Evolutionary conservation across 2,888 invertebrate species (phyloP), one percentile per base, ranked within the genome.

Genomic region (Chalcosyrphus nemorum): DNA sequence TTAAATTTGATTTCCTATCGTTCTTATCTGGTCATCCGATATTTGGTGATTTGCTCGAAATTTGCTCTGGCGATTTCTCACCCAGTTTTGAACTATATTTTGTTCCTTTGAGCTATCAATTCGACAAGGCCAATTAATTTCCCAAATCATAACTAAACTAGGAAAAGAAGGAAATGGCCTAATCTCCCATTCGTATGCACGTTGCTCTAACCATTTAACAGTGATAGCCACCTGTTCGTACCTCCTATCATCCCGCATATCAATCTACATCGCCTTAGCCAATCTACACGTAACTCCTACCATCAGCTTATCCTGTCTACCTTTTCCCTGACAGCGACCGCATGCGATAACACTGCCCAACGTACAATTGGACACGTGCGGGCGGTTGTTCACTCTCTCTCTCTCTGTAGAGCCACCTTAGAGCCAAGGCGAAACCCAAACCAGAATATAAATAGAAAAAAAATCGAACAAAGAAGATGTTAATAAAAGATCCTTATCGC

Each of bases 401-500:
- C n/a, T n/a, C n/a, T n/a, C n/a, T 41, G 61, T 45, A 24, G 24
- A n/a, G 4, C 59, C 56, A 72, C 75, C 50, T 72, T 43, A 32
- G 11, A 43, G 6, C 47, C 13, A 61, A 63, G 32, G 35, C 7
- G 38, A 47, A 71, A 13, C 61, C 29, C 24, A 75, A 65, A 72
- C 15, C 54, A 29, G 45, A 59, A 57, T 50, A 63, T 21, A 61
- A 78, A 56, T 35, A 71, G 35, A 47, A 43, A 59, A 70, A 41
- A 71, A 71, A 59, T 65, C 71, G 52, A 77, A 81, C 65, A 81
- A 81, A 70, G 70, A 81, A 65, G 65, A 81, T 81, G 71, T 71
- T 76, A 35, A n/a, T n/a, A n/a, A 27, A 29, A 78, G 78, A 82
- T 82, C 72, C 72, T 78, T 82, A 82, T 82, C 82, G 54, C 72